phyloP scores from a whole-genome alignment of 2,113 vertebrate genomes.

The Verasper variegatus region DNA sequence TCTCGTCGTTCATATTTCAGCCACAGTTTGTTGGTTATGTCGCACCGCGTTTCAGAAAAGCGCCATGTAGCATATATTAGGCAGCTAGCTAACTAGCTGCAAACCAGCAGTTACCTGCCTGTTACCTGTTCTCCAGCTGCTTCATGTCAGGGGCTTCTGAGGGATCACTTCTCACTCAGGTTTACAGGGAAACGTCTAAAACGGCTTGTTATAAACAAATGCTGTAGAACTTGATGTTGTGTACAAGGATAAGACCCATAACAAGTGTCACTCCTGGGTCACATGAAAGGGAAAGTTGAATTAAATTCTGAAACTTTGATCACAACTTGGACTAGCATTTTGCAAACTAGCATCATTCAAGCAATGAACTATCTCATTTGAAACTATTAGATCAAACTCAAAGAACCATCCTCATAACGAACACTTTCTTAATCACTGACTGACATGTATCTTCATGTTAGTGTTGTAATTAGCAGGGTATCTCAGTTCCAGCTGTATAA shows the following conservation, averaged over 20 bases:
- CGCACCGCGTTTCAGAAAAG: background rate
- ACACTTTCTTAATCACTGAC: background rate
- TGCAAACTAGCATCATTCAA: background rate
- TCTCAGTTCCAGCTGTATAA: too few relatives aligned
- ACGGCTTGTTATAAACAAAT: too few relatives aligned
- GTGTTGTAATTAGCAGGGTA: too few relatives aligned
- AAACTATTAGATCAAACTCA: background rate
- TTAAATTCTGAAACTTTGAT: background rate
- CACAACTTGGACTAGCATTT: too few relatives aligned
- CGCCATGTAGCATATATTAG: background rate
- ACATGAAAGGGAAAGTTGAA: background rate
- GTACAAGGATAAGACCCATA: background rate
- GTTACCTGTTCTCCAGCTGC: slow-evolving; percentile 17
- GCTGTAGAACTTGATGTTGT: background rate
- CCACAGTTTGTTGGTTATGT: background rate
- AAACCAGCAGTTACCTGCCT: slow-evolving; percentile 10
- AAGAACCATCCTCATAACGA: background rate
- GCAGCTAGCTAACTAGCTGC: background rate
- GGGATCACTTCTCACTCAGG: background rate
- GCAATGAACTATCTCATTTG: background rate
- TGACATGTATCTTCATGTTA: too few relatives aligned
- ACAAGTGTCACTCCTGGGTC: background rate
- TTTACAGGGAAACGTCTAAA: too few relatives aligned
- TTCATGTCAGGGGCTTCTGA: background rate
- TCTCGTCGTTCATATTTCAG: background rate